A percentile compares a stretch with the other conserved stretches of the same genome.
These are phyloP conservation scores for Drosophila nigromelanica DNA, from an alignment of 1,140 invertebrate genomes.

Conservation along the genomic window DNA sequence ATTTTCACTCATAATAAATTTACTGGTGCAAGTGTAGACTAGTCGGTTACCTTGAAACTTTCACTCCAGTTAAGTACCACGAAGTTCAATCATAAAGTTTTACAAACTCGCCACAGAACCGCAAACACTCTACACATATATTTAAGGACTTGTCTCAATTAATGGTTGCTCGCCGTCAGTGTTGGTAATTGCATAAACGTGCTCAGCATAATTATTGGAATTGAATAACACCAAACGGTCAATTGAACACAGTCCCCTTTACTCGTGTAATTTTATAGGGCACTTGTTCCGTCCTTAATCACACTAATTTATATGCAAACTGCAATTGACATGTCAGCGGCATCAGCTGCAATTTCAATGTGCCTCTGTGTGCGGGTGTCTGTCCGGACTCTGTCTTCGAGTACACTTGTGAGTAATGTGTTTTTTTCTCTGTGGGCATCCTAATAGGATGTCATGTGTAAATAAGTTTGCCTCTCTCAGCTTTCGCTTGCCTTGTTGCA, in stretches of 20 bases:
- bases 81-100: constrained; percentile 42
- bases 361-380: background rate
- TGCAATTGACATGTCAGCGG: constrained; percentile 42
- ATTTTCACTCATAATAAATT: too few relatives aligned
- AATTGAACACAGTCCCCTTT: constrained; percentile 38
- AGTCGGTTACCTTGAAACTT: background rate
- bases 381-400: background rate
- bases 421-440: constrained; percentile 17
- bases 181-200: constrained; percentile 8
- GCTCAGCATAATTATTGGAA: constrained; percentile 32
- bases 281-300: constrained; percentile 67
- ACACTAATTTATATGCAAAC: constrained; percentile 66
- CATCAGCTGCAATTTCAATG: constrained; percentile 3
- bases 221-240: constrained; percentile 36
- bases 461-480: background rate
- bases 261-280: constrained; percentile 34
- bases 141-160: background rate
- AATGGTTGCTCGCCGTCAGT: background rate
- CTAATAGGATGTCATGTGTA: constrained; percentile 16
- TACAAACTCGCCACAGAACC: constrained; percentile 12
- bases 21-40: background rate
- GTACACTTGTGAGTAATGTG: constrained; percentile 3
- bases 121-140: background rate
- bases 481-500: background rate
- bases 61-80: constrained; percentile 9